Evolutionary conservation across 2,888 invertebrate species (phyloP).

Genomic region (Dynastes tityus): DNA sequence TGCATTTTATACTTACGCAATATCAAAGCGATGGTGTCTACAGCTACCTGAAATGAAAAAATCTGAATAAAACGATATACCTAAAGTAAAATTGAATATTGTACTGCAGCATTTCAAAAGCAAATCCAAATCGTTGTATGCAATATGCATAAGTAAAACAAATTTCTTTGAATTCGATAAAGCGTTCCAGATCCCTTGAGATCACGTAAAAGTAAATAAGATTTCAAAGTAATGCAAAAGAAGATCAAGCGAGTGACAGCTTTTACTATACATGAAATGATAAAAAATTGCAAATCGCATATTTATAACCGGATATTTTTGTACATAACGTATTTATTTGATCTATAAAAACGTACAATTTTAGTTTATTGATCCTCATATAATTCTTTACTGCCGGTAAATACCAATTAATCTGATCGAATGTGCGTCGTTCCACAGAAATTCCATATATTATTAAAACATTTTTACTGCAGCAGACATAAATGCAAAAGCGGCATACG

Average conservation of each 20-base stretch:
- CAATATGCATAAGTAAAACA: not conserved
- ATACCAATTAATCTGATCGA: not conserved
- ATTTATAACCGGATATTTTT: not conserved
- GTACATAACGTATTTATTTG: not conserved
- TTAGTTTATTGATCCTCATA: not conserved
- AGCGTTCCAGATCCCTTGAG: slow-evolving; percentile 1
- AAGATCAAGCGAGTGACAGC: not conserved
- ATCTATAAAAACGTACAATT: not conserved
- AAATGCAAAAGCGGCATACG: too few relatives aligned
- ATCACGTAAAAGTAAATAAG: slow-evolving; percentile 7
- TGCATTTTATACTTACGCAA: not conserved
- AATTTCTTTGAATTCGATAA: not conserved
- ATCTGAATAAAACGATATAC: not conserved
- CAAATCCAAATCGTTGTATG: not conserved
- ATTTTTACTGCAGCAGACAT: not conserved
- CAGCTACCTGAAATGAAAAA: not conserved
- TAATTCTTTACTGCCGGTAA: not conserved
- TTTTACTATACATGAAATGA: not conserved
- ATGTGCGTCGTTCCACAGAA: too few relatives aligned
- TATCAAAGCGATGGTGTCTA: not conserved
- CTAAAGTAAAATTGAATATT: not conserved
- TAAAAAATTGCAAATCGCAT: not conserved
- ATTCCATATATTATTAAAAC: not conserved
- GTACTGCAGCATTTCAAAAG: not conserved
- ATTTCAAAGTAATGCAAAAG: not conserved